Conservation (phyloP, 37 sponge, comb jelly and placozoan species). For the Spongilla lacustris region DNA sequence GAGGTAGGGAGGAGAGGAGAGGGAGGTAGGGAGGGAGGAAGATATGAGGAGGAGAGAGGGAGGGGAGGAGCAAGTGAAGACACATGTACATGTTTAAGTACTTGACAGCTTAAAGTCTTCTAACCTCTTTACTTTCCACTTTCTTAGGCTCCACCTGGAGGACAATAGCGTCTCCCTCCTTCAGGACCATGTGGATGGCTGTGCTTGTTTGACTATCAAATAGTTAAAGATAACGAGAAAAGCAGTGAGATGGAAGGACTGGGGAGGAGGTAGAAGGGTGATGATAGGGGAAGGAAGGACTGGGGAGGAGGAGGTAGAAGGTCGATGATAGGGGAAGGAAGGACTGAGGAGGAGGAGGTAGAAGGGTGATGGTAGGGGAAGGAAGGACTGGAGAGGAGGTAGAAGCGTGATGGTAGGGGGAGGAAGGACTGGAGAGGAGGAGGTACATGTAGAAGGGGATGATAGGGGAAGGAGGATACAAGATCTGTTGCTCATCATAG, state of each 20-base stretch:
- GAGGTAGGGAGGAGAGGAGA: neutral
- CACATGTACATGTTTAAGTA: too few species aligned
- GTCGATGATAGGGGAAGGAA: neutral
- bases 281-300: neutral
- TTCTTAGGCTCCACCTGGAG: constrained; percentile 61
- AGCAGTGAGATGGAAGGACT: neutral
- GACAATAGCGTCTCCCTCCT: constrained; percentile 30
- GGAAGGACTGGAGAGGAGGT: neutral
- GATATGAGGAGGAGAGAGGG: too few species aligned
- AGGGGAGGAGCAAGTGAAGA: too few species aligned
- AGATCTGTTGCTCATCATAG: constrained; percentile 89
- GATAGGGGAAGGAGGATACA: constrained; percentile 42
- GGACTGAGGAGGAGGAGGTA: neutral
- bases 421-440: neutral
- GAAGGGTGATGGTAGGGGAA: constrained; percentile 10
- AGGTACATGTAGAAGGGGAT: neutral
- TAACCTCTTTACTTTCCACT: constrained; percentile 52
- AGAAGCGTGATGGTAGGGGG: neutral
- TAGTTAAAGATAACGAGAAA: neutral
- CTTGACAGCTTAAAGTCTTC: too few species aligned
- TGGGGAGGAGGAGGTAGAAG: constrained; percentile 11
- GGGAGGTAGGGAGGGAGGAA: neutral
- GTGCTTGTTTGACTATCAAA: constrained; percentile 65
- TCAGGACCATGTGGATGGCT: constrained; percentile 51
- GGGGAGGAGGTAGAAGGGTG: neutral